These are phyloP conservation scores for Darwinula stevensoni DNA, from an alignment of 2,888 invertebrate species.

Conservation along the genomic window DNA sequence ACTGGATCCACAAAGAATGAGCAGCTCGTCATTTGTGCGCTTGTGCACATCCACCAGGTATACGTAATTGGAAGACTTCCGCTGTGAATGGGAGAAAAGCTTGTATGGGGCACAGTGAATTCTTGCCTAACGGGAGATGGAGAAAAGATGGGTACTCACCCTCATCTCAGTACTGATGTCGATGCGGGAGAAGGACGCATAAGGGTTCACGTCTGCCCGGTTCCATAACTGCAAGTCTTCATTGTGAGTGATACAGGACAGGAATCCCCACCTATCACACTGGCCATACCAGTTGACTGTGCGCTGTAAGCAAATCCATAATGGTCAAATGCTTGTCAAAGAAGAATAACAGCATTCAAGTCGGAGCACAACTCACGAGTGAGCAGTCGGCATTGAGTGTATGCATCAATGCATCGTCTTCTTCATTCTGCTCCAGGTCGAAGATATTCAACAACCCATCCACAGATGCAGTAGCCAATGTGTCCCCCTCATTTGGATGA, in stretches of 20 bases:
- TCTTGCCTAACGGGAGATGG: too few relatives aligned
- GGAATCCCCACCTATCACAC: not conserved
- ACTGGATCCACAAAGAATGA: too few relatives aligned
- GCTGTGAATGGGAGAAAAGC: too few relatives aligned
- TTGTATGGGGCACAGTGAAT: too few relatives aligned
- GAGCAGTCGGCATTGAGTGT: slow-evolving; percentile 33
- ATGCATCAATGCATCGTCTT: slow-evolving; percentile 46
- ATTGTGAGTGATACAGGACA: not conserved
- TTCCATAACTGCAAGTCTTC: slow-evolving; percentile 1
- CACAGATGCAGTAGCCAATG: slow-evolving; percentile 38
- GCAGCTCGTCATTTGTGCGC: not conserved
- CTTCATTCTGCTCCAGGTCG: slow-evolving; percentile 34
- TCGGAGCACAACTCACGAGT: too few relatives aligned
- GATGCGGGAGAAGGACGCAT: not conserved
- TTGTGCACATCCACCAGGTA: slow-evolving; percentile 1
- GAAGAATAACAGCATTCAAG: too few relatives aligned
- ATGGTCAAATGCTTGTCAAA: too few relatives aligned
- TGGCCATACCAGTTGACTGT: too few relatives aligned
- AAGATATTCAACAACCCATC: slow-evolving; percentile 64
- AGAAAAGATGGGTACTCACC: too few relatives aligned
- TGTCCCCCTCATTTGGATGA: slow-evolving; percentile 31
- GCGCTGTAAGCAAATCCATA: too few relatives aligned
- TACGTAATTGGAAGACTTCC: not conserved
- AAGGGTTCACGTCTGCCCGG: not conserved
- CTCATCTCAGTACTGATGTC: not conserved